Base-by-base conservation (phyloP, 2,888 invertebrate genomes). In the Anagyrus pseudococci region DNA sequence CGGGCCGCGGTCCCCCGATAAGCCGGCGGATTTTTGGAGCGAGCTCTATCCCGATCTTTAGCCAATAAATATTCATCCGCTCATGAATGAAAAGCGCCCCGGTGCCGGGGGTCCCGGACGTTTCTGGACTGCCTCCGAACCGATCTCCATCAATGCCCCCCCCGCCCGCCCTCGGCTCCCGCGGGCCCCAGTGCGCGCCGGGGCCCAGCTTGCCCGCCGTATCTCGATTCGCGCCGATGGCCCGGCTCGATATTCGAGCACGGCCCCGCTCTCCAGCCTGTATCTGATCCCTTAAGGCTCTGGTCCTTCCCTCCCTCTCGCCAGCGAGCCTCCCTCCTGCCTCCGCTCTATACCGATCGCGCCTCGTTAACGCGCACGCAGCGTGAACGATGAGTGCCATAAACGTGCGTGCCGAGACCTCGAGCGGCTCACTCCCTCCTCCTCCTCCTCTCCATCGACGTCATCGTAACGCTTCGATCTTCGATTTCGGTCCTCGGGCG, bases 41-140 rank as follows among this genome's bases (percentile, higher is more conserved):
- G n/a, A n/a, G n/a, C n/a, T n/a, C n/a, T n/a, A n/a, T n/a, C n/a
- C n/a, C 19, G 23, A n/a, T 20, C 19, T 8, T 29, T 17, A 15
- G 26, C 59, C 67, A 62, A 66, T 67, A 64, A 68, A 68, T 67
- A 68, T 67, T 68, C 64, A 66, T 66, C 62, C 54, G 53, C 57
- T 62, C 61, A 49, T 58, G 65, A 67, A 67, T 67, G 58, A 63
- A 68, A 67, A 59, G 59, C 46, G 6, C 23, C 15, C 46, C 22
- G 46, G 19, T 22, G 17, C 7, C 10, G 6, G 23, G 13, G 33
- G 13, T 13, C 13, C 33, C 33, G 33, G 13, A 33, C 8, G 22
- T n/a, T 46, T 23, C 20, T 19, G 22, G n/a, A n/a, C n/a, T n/a
- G n/a, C n/a, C n/a, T n/a, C n/a, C n/a, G n/a, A n/a, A n/a, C 19